A percentile compares a stretch with the other conserved stretches of the same genome.
Evolutionary conservation across 2,888 invertebrate genomes (phyloP).

Genomic region (Sminthurinus aureus): DNA sequence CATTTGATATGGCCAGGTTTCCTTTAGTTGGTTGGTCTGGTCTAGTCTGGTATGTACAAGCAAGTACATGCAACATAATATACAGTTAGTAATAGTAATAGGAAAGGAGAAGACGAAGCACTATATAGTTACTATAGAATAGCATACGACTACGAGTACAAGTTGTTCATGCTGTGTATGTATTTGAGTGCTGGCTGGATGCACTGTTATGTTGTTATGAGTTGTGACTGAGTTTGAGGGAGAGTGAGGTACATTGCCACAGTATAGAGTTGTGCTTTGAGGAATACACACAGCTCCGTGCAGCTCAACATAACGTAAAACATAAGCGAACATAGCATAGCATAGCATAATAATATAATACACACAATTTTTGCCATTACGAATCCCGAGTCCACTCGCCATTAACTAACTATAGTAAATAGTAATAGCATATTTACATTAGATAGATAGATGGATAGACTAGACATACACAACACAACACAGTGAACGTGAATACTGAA

Average conservation of each 20-base stretch:
- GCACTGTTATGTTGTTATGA: too few species aligned
- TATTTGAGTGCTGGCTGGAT: too few species aligned
- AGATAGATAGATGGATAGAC: background rate
- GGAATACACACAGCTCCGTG: constrained; percentile 48
- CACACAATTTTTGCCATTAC: constrained; percentile 6
- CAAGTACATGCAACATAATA: too few species aligned
- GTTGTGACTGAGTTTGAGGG: constrained; percentile 19
- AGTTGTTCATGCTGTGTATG: too few species aligned
- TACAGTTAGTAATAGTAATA: background rate
- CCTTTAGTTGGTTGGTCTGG: too few species aligned
- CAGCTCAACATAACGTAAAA: constrained; percentile 31
- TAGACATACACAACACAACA: background rate
- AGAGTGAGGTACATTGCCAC: constrained; percentile 45
- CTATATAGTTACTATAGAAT: too few species aligned
- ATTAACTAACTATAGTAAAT: background rate
- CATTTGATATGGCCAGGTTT: constrained; percentile 22
- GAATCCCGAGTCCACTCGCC: background rate
- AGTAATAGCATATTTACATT: background rate
- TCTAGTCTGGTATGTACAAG: too few species aligned
- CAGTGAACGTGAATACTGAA: background rate
- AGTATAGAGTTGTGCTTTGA: constrained; percentile 50
- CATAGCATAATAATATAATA: background rate
- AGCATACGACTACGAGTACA: too few species aligned
- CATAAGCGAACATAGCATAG: too few species aligned
- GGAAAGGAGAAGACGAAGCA: constrained; percentile 8